phyloP scores from a whole-genome alignment of 1,140 invertebrate species.

The Caenorhabditis briggsae region DNA sequence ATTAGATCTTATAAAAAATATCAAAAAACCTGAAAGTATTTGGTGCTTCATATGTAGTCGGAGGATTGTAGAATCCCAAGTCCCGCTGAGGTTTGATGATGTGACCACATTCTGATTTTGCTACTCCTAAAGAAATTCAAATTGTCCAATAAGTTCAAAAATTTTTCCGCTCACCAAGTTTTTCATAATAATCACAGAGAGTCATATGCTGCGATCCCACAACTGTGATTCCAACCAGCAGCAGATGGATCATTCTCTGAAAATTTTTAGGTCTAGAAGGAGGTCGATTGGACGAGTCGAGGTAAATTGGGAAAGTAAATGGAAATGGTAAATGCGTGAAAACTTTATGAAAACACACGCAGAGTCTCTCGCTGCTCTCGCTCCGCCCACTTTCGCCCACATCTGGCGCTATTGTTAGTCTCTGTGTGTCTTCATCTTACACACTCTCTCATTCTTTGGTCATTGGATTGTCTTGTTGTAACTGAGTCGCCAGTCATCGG shows the following conservation, averaged over 20 bases:
- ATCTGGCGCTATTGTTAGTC: conserved; percentile 1
- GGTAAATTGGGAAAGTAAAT: background rate
- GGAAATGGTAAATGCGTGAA: conserved; percentile 48
- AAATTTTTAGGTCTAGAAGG: background rate
- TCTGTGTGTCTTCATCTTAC: conserved; percentile 16
- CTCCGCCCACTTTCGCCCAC: conserved; percentile 5
- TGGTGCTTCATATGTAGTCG: background rate
- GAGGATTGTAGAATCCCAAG: conserved; percentile 25
- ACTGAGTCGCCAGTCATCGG: conserved; percentile 13
- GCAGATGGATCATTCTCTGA: conserved; percentile 36
- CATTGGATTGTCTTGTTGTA: conserved; percentile 53
- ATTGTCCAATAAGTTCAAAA: background rate
- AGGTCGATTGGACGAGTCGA: background rate
- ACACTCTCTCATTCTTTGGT: conserved; percentile 49
- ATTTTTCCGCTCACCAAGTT: conserved; percentile 7
- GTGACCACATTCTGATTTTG: conserved; percentile 52
- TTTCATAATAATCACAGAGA: conserved; percentile 60
- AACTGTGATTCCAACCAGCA: conserved; percentile 49
- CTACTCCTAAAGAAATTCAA: conserved; percentile 25
- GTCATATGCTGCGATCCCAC: conserved; percentile 49
- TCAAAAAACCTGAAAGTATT: background rate
- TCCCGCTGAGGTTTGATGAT: conserved; percentile 30
- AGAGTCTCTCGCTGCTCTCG: background rate
- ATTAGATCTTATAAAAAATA: background rate
- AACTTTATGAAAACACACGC: conserved; percentile 25